Conservation (phyloP, 2,113 vertebrate genomes). For the Lasiurus borealis region DNA sequence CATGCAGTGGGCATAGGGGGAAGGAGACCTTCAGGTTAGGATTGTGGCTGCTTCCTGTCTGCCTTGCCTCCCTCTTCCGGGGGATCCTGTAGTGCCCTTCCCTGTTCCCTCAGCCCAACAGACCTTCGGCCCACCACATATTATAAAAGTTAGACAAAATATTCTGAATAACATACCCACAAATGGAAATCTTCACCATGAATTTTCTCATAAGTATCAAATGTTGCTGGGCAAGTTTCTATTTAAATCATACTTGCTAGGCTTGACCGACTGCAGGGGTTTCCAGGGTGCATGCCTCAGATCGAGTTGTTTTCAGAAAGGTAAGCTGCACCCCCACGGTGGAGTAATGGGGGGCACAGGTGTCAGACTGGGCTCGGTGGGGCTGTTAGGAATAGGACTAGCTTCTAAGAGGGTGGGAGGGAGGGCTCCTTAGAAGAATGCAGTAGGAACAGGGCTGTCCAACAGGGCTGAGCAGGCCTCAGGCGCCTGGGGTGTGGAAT, state of each 20-base stretch:
- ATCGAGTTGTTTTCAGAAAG: slow-evolving; percentile 38
- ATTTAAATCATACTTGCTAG: slow-evolving; percentile 48
- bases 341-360: background rate
- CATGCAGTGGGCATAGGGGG: background rate
- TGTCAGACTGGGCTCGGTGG: background rate
- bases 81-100: no score
- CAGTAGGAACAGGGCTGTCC: background rate
- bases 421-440: background rate
- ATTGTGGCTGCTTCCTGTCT: background rate
- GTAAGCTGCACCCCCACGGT: slow-evolving; percentile 47
- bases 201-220: slow-evolving; percentile 47
- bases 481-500: background rate
- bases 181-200: background rate
- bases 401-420: background rate
- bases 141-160: slow-evolving; percentile 2
- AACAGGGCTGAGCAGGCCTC: background rate
- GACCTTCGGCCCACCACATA: background rate
- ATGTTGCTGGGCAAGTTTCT: slow-evolving; percentile 78
- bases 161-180: background rate
- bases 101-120: background rate
- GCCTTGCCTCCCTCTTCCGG: background rate
- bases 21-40: background rate
- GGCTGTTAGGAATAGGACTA: background rate
- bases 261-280: slow-evolving; percentile 31
- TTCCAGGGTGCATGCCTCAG: background rate